phyloP scores from a whole-genome alignment of 2,888 invertebrate genomes.

The Amitus sp. region DNA sequence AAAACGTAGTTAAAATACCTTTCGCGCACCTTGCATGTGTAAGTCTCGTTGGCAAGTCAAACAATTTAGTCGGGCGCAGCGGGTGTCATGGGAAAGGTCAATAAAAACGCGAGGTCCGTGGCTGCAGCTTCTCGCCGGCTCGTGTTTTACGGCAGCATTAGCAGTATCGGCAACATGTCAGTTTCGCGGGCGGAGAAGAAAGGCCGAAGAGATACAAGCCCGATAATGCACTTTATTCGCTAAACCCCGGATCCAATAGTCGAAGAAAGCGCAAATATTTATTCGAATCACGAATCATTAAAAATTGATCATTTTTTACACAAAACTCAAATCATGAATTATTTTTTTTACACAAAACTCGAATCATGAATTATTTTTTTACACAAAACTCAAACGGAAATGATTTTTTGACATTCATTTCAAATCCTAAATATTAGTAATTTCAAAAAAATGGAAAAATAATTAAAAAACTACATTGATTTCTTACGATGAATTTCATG shows the following conservation, averaged over 20 bases:
- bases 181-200: constrained; percentile 24
- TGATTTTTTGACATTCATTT: too few species aligned
- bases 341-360: too few species aligned
- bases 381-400: too few species aligned
- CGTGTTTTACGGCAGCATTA: constrained; percentile 39
- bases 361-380: too few species aligned
- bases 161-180: constrained; percentile 29
- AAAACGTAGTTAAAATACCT: too few species aligned
- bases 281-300: neutral
- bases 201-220: constrained; percentile 16
- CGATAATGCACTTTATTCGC: constrained; percentile 14
- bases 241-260: neutral
- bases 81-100: constrained; percentile 60
- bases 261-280: too few species aligned
- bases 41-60: constrained; percentile 24
- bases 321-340: too few species aligned
- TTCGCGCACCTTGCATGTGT: constrained; percentile 4
- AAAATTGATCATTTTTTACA: too few species aligned
- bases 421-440: too few species aligned
- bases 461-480: too few species aligned
- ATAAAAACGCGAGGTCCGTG: constrained; percentile 46
- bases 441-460: too few species aligned
- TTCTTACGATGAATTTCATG: too few species aligned
- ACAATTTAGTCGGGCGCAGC: constrained; percentile 19
- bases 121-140: constrained; percentile 32